Conservation (phyloP, 2,797 vertebrate species). For the Onychomys torridus region DNA sequence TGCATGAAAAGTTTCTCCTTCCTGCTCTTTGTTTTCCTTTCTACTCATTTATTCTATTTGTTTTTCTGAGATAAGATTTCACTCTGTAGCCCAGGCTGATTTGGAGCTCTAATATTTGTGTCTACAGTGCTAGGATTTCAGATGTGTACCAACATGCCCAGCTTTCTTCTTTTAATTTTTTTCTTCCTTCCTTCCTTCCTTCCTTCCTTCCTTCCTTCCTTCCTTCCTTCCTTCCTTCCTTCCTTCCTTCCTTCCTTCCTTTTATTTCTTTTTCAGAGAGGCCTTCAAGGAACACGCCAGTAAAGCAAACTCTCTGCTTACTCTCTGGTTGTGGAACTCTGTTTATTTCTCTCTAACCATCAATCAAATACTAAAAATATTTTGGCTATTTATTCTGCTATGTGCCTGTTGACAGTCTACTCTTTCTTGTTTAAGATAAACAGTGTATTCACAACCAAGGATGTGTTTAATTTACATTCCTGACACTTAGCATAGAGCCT, state of each 20-base stretch:
- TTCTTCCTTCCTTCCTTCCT: background rate
- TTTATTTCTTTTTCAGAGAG: background rate
- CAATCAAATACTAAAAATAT: background rate
- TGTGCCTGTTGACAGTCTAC: background rate
- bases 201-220: background rate
- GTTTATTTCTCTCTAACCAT: background rate
- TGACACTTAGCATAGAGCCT: background rate
- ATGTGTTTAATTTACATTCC: background rate
- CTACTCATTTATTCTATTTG: background rate
- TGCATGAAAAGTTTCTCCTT: no score
- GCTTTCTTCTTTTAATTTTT: background rate
- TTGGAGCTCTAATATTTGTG: background rate
- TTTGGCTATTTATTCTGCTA: background rate
- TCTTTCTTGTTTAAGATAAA: background rate
- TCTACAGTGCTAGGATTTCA: background rate
- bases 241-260: background rate
- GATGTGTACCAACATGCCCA: background rate
- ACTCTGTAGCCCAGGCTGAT: background rate
- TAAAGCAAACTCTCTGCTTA: background rate
- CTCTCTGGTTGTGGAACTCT: rapidly evolving
- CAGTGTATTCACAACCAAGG: background rate
- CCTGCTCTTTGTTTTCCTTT: background rate
- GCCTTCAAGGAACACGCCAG: background rate
- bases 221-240: background rate
- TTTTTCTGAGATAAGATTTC: background rate